phyloP scores from a whole-genome alignment of 2,888 invertebrate genomes.

The Tupiocoris notatus region DNA sequence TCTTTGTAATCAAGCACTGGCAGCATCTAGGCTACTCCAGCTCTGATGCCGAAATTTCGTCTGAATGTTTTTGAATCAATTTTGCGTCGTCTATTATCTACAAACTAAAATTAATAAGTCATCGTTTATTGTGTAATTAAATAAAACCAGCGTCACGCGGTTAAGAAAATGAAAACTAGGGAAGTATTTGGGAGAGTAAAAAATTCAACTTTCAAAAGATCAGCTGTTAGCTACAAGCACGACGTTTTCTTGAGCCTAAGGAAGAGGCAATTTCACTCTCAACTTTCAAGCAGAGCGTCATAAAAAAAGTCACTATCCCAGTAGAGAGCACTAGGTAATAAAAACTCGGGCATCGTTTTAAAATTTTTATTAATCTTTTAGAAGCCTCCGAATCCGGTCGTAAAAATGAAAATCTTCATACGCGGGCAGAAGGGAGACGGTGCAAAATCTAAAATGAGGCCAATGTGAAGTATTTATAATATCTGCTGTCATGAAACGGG shows the following conservation, averaged over 20 bases:
- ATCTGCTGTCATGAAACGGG: neutral
- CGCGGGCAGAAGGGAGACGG: neutral
- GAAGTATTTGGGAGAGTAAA: too few relatives aligned
- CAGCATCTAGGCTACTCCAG: too few relatives aligned
- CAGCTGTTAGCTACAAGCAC: too few relatives aligned
- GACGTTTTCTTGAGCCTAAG: neutral
- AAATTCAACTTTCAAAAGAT: too few relatives aligned
- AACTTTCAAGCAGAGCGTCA: neutral
- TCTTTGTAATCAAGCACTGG: too few relatives aligned
- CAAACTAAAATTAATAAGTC: too few relatives aligned
- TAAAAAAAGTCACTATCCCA: neutral
- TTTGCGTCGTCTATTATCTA: too few relatives aligned
- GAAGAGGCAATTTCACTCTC: neutral
- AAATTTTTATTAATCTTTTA: neutral
- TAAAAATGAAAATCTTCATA: slow-evolving; percentile 21
- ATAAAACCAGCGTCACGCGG: too few relatives aligned
- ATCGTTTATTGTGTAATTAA: too few relatives aligned
- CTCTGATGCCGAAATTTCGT: too few relatives aligned
- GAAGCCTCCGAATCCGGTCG: neutral
- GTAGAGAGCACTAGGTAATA: neutral
- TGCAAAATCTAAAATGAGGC: neutral
- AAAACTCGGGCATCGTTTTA: neutral
- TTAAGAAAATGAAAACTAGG: too few relatives aligned
- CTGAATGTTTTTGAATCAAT: too few relatives aligned
- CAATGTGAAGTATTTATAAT: neutral